Conservation (phyloP, 2,888 invertebrate genomes). For the Rutpela maculata region DNA sequence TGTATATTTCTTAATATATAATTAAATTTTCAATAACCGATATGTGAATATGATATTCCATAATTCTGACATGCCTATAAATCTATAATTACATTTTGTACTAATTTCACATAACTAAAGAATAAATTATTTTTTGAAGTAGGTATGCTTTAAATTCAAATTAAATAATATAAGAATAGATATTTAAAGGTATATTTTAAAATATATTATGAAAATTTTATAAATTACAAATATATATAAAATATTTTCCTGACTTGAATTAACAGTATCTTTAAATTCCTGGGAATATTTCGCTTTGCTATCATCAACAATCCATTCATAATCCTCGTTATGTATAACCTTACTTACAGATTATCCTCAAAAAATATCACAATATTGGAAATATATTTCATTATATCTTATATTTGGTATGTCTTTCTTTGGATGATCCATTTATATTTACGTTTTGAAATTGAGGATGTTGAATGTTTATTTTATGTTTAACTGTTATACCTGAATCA, state of each 20-base stretch:
- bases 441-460: constrained; percentile 43
- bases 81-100: neutral
- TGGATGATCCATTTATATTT: constrained; percentile 35
- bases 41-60: neutral
- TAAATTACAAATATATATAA: neutral
- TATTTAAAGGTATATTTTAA: neutral
- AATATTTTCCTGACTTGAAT: neutral
- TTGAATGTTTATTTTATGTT: constrained; percentile 50
- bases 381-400: constrained; percentile 24
- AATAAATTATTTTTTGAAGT: neutral
- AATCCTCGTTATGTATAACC: neutral
- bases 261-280: neutral
- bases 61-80: neutral
- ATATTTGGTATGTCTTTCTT: constrained; percentile 39
- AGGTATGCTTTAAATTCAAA: neutral
- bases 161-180: neutral
- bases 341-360: neutral
- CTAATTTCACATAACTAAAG: neutral
- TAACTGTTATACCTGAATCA: constrained; percentile 54
- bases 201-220: neutral
- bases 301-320: constrained; percentile 7
- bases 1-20: too few relatives aligned
- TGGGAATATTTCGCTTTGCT: neutral
- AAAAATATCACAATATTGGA: neutral
- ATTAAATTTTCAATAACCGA: neutral